Base-by-base conservation (phyloP, 1,140 invertebrate species). In the Agrilus planipennis region DNA sequence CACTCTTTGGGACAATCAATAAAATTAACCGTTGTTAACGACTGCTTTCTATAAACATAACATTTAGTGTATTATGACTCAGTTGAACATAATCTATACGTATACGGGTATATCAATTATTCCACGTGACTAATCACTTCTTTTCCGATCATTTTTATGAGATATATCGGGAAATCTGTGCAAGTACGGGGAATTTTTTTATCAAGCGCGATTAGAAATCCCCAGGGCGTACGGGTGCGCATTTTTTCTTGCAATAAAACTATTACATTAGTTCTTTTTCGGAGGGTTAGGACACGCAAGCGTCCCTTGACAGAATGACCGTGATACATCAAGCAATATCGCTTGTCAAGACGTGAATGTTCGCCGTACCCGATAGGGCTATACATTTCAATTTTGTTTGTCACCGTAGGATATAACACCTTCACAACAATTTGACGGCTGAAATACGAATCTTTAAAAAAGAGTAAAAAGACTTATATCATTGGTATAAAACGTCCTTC, bases 281-380 rank as follows among this genome's bases (percentile, higher is more conserved):
- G 18, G 18, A 3, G 34, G 11, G 34, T n/a, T 28, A 44, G 45
- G 47, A 49, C 49, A 45, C 48, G 47, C 44, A 21, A 37, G 41
- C 36, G 46, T 61, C 59, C 59, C 57, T 41, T 45, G 57, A 51
- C 54, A 51, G 44, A 57, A 51, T 60, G 56, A 60, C 59, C 56
- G 59, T 55, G 59, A 60, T 61, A 60, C 59, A 61, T 61, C 59
- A 61, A 61, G 54, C 54, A 58, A 60, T 60, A 60, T 60, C 56
- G 57, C 53, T 55, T 58, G 57, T 58, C 55, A 52, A 42, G 50
- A 39, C 32, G 50, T 51, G 53, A 51, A 51, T 46, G 50, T 51
- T n/a, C 49, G 48, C 31, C 42, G 43, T 44, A 52, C 53, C 54
- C 56, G 44, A 11, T 36, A 42, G 47, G 50, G 50, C 59, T 52